Base-by-base conservation (phyloP, 1,140 invertebrate species). In the Aplysia californica region DNA sequence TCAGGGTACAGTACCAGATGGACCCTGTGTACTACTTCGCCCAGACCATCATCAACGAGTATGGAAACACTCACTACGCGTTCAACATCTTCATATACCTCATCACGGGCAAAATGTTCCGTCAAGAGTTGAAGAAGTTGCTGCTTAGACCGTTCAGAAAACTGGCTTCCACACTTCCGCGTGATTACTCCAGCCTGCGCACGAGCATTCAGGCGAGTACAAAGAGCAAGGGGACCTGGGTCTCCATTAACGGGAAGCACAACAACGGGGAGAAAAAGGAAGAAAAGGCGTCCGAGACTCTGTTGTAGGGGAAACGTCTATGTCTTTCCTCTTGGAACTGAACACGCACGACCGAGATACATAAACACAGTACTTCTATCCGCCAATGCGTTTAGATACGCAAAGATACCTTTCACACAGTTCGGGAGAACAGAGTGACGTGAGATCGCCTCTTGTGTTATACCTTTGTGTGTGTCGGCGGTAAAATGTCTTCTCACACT, bases 81-180 rank as follows among this genome's bases (percentile, higher is more conserved):
- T 84, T 82, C 66, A 90, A 90, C 78, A 85, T 90, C 77, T 84
- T 87, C 75, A 87, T 90, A 71, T 90, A 90, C 67, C 39, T 88
- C 3, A 80, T 86, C 36, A 89, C 88, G 1, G 88, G 89, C 6
- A 86, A 86, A 76, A 78, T 85, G 76, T 90, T 89, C 64, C 80
- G 89, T 41, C 80, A 85, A 29, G 85, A 89, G 77, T 80, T 89
- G 39, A 79, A 82, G 59, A 77, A 80, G 65, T 76, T 87, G 36
- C 64, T 85, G 59, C 26, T 80, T 36, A 73, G 61, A 33, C 35
- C 79, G 26, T 79, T 78, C 31, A 79, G 70, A 72, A 77, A 78
- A 39, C n/a, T 82, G 56, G 75, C 77, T 2, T 70, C 78, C 29
- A 80, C 69, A 56, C 67, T 80, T 3, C 65, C 76, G 20, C 79